Conservation (phyloP, 2,113 vertebrate species). For the Hemiprocne comata region DNA sequence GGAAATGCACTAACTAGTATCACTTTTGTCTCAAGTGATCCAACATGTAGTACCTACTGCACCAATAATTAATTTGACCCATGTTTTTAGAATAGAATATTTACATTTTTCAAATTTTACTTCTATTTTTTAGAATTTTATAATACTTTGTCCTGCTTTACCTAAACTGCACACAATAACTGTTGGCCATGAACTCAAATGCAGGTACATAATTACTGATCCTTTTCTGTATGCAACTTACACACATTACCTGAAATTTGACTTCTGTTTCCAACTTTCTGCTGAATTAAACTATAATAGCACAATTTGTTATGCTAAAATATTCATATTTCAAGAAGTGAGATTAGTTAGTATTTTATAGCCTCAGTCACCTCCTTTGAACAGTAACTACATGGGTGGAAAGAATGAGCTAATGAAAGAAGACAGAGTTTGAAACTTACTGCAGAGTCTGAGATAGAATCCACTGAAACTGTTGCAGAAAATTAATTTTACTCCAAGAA, state of each 20-base stretch:
- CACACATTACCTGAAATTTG: neutral
- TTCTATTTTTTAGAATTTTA: neutral
- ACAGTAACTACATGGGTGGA: neutral
- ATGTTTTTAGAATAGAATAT: neutral
- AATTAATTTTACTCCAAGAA: neutral
- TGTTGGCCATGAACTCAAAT: neutral
- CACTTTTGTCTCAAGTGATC: neutral
- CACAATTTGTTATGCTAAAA: slow-evolving; percentile 7
- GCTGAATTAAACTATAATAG: neutral
- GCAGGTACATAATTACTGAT: neutral
- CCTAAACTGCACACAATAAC: neutral
- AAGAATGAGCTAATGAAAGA: neutral
- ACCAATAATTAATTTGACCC: neutral
- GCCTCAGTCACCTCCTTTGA: neutral
- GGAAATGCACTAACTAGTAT: neutral
- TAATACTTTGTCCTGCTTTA: neutral
- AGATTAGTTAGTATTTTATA: slow-evolving; percentile 7
- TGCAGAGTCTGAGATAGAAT: neutral
- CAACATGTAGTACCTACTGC: neutral
- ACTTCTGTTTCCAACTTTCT: neutral
- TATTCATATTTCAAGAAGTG: neutral
- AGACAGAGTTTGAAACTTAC: neutral
- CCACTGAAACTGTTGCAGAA: neutral
- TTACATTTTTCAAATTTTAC: neutral
- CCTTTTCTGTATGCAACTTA: neutral